Percentiles rank a stretch among this genome's conserved stretches.
These are phyloP conservation scores for Unio pictorum DNA, from an alignment of 2,888 invertebrate genomes.

Conservation along the genomic window DNA sequence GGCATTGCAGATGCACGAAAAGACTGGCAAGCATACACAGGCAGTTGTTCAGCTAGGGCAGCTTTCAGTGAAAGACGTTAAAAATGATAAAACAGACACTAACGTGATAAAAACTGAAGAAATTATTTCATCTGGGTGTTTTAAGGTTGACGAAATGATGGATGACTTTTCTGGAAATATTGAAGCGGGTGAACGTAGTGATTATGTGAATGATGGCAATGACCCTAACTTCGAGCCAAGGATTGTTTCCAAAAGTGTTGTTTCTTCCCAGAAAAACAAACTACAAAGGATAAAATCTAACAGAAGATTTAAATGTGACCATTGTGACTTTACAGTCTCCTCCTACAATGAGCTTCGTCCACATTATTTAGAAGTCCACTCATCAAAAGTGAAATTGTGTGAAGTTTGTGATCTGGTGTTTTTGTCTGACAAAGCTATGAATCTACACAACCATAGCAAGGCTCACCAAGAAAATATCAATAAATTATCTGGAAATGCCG, in stretches of 20 bases:
- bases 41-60: background rate
- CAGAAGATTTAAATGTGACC: constrained; percentile 56
- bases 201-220: too few species aligned
- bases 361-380: constrained; percentile 60
- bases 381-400: constrained; percentile 51
- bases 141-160: too few species aligned
- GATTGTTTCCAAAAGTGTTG: too few species aligned
- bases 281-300: background rate
- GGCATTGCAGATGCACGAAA: constrained; percentile 24
- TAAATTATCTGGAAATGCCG: constrained; percentile 24
- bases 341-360: constrained; percentile 55
- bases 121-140: too few species aligned
- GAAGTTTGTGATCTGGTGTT: constrained; percentile 60
- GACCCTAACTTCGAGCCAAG: too few species aligned
- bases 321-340: constrained; percentile 56
- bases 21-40: constrained; percentile 22
- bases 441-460: constrained; percentile 53
- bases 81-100: too few species aligned
- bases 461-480: constrained; percentile 56
- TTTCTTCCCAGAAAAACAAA: too few species aligned
- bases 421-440: constrained; percentile 51
- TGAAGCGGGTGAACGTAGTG: too few species aligned
- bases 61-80: too few species aligned
- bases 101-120: too few species aligned
- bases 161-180: too few species aligned